Evolutionary conservation across 2,113 vertebrate genomes (phyloP), one percentile per base, ranked within the genome.

Genomic region (Vireo altiloquus): DNA sequence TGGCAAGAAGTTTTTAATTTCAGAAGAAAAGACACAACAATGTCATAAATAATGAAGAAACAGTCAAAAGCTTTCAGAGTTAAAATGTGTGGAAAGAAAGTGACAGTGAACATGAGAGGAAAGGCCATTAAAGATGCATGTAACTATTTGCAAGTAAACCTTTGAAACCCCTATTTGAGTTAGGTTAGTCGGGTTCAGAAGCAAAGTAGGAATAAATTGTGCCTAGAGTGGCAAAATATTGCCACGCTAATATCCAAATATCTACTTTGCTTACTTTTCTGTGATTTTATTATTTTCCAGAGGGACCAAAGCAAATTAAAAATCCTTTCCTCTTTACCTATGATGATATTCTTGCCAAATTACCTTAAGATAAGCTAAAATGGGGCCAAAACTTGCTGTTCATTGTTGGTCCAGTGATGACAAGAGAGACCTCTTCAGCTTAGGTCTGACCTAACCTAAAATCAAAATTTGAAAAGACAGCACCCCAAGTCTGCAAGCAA

Each of bases 11-110:
- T 96, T 95, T 94, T 96, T 96, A 96, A 97, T 96, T 97, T 97
- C 95, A 96, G 81, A 92, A 93, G 95, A 96, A 96, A 96, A 96
- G 94, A 95, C 87, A 95, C 90, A 97, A 96, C 92, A 96, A 96
- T 97, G 61, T 96, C 92, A 96, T 97, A 97, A 97, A 96, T 97
- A 97, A 97, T 93, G 89, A 94, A 96, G 90, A 93, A 94, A 96
- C 88, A 94, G 93, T 96, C 94, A 95, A 97, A 97, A 91, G 96
- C 96, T 97, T 96, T 97, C 95, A 91, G 89, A 95, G 92, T 92
- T 95, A 96, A 96, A 96, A 96, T 94, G 93, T 95, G 92, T 82
- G 88, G 90, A 96, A 97, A 94, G 87, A 64, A 94, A 95, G 88
- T 93, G 92, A 87, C 92, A 95, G 87, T 84, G 92, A 95, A 93